phyloP scores from a whole-genome alignment of 2,113 vertebrate genomes.

The Sinocyclocheilus anshuiensis region DNA sequence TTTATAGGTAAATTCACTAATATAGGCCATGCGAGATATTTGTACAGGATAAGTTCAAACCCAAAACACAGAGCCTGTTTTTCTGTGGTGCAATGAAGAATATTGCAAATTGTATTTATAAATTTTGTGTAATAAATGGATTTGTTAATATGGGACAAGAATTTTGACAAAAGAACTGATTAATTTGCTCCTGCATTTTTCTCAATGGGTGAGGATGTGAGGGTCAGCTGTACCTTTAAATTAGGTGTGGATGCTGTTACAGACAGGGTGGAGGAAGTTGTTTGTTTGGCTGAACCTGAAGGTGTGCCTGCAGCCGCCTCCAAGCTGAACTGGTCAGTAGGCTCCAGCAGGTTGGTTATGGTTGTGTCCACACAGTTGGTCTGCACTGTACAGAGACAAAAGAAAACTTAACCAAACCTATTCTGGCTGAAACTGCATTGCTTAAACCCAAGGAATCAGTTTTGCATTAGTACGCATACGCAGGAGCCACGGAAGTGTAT shows the following conservation, averaged over 20 bases:
- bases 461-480: not conserved
- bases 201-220: not conserved
- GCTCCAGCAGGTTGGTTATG: conserved; percentile 95
- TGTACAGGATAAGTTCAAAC: not conserved
- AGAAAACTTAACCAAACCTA: not conserved
- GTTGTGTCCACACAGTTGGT: conserved; percentile 94
- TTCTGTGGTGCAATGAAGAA: not conserved
- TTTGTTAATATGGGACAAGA: not conserved
- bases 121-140: not conserved
- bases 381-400: conserved; percentile 67
- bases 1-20: conserved; percentile 3
- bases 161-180: not conserved
- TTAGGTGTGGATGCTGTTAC: conserved; percentile 53
- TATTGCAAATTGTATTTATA: not conserved
- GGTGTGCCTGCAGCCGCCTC: conserved; percentile 57
- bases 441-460: not conserved
- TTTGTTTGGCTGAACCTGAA: conserved; percentile 58
- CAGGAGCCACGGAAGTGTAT: not conserved
- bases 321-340: conserved; percentile 70
- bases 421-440: not conserved
- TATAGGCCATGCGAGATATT: not conserved
- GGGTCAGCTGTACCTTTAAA: conserved; percentile 66
- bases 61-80: not conserved
- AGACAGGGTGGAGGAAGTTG: conserved; percentile 28
- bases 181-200: not conserved